Evolutionary conservation across 2,113 vertebrate species (phyloP), one percentile per base, ranked within the genome.

Genomic region (Alouatta palliata): DNA sequence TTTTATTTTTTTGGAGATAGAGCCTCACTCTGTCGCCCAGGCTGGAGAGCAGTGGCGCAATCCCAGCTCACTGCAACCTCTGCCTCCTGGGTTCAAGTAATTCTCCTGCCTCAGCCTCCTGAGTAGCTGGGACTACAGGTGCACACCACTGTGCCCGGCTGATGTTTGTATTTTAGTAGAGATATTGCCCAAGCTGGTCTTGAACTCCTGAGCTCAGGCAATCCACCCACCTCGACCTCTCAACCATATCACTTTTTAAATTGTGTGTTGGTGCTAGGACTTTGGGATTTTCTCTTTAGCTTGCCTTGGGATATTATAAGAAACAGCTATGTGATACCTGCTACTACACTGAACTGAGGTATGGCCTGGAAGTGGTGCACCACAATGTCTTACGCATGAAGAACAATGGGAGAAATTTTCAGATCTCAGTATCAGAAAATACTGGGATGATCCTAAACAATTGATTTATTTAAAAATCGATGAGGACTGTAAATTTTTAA

Each of bases 401-500:
- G 17, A 77, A 1, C 9, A 13, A 13, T 12, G 37, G 13, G 6
- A 45, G 45, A 95, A 43, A 27, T 19, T 80, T 87, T 79, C 37
- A 30, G 37, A 71, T 90, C 32, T 83, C 35, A 23, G 35, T 52
- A 52, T 88, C 47, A 73, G 87, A 87, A 95, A 82, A 52, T 70
- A 10, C 3, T 40, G 45, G 19, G 10, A 40, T 77, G 49, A 23
- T 80, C 49, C 45, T 32, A 61, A 87, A 56, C 87, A 84, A 37
- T 27, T 84, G 37, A 21, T 75, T 88, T 52, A 64, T 25, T 91
- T 90, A 64, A 73, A 64, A 93, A 84, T 5, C 3, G 86, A 17
- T 5, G 20, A 9, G 32, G 27, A 11, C 64, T 64, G 8, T 40
- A 89, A 79, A 80, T 70, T 79, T 40, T 75, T 86, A 71, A 45